These are phyloP conservation scores for Hedya salicella DNA, from an alignment of 2,888 invertebrate species.

Conservation along the genomic window DNA sequence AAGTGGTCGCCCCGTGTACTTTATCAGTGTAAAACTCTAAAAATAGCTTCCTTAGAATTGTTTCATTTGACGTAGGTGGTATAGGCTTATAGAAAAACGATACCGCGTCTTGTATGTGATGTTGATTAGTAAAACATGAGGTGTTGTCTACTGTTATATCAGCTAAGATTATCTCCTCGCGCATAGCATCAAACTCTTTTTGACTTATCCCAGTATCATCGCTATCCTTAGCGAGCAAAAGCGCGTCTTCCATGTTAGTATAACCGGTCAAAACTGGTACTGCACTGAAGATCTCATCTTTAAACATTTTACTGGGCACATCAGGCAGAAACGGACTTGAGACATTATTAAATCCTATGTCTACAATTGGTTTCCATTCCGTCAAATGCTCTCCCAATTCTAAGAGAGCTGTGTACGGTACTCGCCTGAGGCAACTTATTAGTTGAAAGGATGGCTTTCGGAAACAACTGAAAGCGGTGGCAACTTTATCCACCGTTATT, in stretches of 20 bases:
- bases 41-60: constrained; percentile 86
- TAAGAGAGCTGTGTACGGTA: constrained; percentile 85
- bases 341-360: constrained; percentile 87
- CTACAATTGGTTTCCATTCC: constrained; percentile 92
- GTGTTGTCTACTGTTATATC: constrained; percentile 86
- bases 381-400: constrained; percentile 85
- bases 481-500: constrained; percentile 86
- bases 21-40: constrained; percentile 91
- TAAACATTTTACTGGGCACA: constrained; percentile 86
- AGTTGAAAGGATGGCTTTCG: constrained; percentile 87
- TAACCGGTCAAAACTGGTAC: constrained; percentile 91
- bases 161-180: constrained; percentile 86
- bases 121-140: constrained; percentile 86
- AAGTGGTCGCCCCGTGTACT: constrained; percentile 89
- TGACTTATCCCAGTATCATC: constrained; percentile 86
- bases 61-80: constrained; percentile 86
- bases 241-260: constrained; percentile 92
- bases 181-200: constrained; percentile 85
- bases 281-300: constrained; percentile 86
- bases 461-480: constrained; percentile 88
- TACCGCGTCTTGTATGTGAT: constrained; percentile 89
- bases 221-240: constrained; percentile 85
- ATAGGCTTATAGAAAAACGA: constrained; percentile 91
- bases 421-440: constrained; percentile 88
- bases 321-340: constrained; percentile 88